These are phyloP conservation scores for Coelopa frigida DNA, from an alignment of 1,140 invertebrate genomes.

Conservation along the genomic window DNA sequence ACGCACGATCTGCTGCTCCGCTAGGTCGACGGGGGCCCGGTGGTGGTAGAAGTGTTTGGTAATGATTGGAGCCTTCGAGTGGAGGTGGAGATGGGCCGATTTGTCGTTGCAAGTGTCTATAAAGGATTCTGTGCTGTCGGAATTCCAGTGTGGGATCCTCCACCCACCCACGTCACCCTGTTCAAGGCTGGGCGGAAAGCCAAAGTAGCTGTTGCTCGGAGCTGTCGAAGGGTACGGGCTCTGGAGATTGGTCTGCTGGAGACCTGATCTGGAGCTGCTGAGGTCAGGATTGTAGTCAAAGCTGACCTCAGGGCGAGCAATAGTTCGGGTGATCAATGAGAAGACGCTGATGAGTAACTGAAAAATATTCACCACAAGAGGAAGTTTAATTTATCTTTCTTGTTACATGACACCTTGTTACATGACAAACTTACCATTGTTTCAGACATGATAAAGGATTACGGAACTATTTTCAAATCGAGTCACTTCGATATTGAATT, in stretches of 20 bases:
- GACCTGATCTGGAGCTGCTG: slow-evolving; percentile 18
- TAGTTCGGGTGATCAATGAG: slow-evolving; percentile 14
- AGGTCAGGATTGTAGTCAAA: slow-evolving; percentile 27
- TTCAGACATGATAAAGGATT: too few species aligned
- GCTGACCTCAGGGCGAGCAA: slow-evolving; percentile 35
- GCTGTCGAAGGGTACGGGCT: slow-evolving; percentile 39
- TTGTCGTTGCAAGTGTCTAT: slow-evolving; percentile 39
- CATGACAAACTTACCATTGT: too few species aligned
- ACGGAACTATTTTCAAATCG: too few species aligned
- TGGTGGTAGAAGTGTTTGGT: slow-evolving; percentile 71
- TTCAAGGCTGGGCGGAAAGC: slow-evolving; percentile 11
- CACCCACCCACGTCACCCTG: not conserved
- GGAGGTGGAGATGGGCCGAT: slow-evolving; percentile 50
- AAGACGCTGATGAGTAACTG: slow-evolving; percentile 28
- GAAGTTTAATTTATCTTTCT: too few species aligned
- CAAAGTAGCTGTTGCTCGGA: slow-evolving; percentile 38
- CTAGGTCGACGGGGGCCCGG: slow-evolving; percentile 62
- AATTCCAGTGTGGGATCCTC: not conserved
- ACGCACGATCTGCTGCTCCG: slow-evolving; percentile 46
- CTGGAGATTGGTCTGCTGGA: slow-evolving; percentile 17
- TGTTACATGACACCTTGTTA: too few species aligned
- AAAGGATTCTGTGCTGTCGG: slow-evolving; percentile 9
- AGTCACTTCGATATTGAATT: too few species aligned
- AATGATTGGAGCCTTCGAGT: slow-evolving; percentile 53
- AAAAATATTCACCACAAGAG: not conserved